phyloP scores from a whole-genome alignment of 2,888 invertebrate genomes.

The Thera obeliscata region DNA sequence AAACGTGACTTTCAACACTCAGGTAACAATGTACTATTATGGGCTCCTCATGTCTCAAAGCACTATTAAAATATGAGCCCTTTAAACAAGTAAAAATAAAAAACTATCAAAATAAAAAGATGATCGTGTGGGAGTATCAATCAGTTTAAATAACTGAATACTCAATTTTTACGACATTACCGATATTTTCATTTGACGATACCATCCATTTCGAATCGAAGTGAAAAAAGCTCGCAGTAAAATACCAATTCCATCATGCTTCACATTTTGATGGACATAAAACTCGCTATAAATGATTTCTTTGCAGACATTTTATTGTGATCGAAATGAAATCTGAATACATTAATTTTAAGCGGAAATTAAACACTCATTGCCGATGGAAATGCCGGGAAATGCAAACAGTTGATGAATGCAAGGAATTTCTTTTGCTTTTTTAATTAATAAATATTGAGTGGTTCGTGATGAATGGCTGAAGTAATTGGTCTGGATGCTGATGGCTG shows the following conservation, averaged over 20 bases:
- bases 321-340: conserved; percentile 29
- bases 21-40: no score
- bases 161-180: background rate
- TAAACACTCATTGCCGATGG: conserved; percentile 24
- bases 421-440: conserved; percentile 22
- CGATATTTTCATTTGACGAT: conserved; percentile 1
- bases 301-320: conserved; percentile 23
- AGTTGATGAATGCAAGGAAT: conserved; percentile 18
- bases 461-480: conserved; percentile 26
- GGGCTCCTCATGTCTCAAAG: no score
- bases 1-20: no score
- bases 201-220: background rate
- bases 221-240: conserved; percentile 12
- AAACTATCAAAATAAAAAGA: background rate
- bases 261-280: conserved; percentile 18
- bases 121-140: background rate
- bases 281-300: conserved; percentile 16
- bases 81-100: no score
- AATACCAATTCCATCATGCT: conserved; percentile 17
- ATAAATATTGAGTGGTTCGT: conserved; percentile 24
- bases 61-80: no score
- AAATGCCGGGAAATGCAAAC: conserved; percentile 12
- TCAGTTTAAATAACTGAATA: conserved; percentile 1
- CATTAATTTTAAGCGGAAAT: conserved; percentile 24
- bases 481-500: conserved; percentile 5